These are phyloP conservation scores for Harpagoxenus sublaevis DNA, from an alignment of 2,888 invertebrate genomes.

Conservation along the genomic window DNA sequence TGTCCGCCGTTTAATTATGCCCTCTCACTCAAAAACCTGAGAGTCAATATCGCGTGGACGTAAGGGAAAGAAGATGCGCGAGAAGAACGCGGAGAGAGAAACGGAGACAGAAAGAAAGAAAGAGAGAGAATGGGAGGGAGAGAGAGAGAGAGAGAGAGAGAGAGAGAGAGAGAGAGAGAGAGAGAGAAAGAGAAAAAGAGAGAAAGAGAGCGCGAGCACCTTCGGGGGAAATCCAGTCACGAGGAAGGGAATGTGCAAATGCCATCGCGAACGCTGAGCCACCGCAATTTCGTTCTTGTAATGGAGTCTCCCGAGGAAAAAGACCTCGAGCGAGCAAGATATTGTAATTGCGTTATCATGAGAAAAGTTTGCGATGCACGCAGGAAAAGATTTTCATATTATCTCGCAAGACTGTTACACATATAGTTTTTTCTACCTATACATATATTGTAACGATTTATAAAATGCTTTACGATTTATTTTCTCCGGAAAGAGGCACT, in stretches of 20 bases:
- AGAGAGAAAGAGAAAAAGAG: background rate
- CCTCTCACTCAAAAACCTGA: conserved; percentile 43
- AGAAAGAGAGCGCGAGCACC: background rate
- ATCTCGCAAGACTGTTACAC: background rate
- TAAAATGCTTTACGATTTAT: background rate
- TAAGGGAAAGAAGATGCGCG: conserved; percentile 2
- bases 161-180: background rate
- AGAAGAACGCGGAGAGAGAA: conserved; percentile 14
- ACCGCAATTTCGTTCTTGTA: conserved; percentile 53
- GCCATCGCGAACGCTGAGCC: conserved; percentile 45
- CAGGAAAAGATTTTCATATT: background rate
- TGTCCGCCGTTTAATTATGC: conserved; percentile 56
- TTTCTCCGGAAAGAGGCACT: background rate
- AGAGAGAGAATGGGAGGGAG: background rate
- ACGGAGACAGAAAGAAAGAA: background rate
- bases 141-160: background rate
- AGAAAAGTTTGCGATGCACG: conserved; percentile 13
- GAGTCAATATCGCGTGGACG: conserved; percentile 31
- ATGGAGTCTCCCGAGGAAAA: conserved; percentile 38
- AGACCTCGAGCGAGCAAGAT: conserved; percentile 31
- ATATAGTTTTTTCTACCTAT: background rate
- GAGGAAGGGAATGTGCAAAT: conserved; percentile 55
- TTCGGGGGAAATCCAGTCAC: conserved; percentile 50
- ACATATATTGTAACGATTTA: background rate
- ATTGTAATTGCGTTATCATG: conserved; percentile 52